Evolutionary conservation across 2,888 invertebrate species (phyloP), one percentile per base, ranked within the genome.

Genomic region (Venustoraphidia nigricollis): DNA sequence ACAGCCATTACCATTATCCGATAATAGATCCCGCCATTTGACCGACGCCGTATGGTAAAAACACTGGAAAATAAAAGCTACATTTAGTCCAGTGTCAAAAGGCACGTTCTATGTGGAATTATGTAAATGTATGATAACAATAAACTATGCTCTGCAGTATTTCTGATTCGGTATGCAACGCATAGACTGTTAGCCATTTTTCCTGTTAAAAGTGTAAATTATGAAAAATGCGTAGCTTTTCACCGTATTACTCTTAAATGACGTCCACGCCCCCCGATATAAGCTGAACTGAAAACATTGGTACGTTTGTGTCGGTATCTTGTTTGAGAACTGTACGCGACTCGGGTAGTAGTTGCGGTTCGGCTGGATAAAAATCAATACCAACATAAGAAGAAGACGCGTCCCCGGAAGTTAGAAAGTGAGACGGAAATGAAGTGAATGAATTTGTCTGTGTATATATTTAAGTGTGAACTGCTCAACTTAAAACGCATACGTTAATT

Each of bases 311-410:
- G 41, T 52, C 49, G 46, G 51, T 48, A 44, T 35, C 36, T 13
- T 39, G 14, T 39, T 11, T 14, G 14, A 13, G 14, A 39, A 39
- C 11, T 13, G 11, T 13, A 39, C 10, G 11, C 54, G 58, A 59
- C 51, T 50, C 51, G 53, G 56, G 45, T 57, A 52, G 56, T 60
- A 60, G 53, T 60, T 61, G 62, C 59, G 61, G 61, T 62, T 60
- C 60, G 59, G 55, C 51, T 57, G 60, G 56, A 61, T 61, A 61
- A 62, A 58, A 57, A 58, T 58, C 58, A 58, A 58, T 58, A 58
- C 55, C 50, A 13, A 39, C 17, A 14, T 39, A 39, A 39, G 39
- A 14, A 39, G 39, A 55, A 57, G 58, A 56, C 55, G 57, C 52
- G 44, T 46, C 17, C 17, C 47, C 50, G 47, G 50, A 50, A 50